phyloP scores from a whole-genome alignment of 2,113 vertebrate genomes.

The Rhynchomys soricoides region DNA sequence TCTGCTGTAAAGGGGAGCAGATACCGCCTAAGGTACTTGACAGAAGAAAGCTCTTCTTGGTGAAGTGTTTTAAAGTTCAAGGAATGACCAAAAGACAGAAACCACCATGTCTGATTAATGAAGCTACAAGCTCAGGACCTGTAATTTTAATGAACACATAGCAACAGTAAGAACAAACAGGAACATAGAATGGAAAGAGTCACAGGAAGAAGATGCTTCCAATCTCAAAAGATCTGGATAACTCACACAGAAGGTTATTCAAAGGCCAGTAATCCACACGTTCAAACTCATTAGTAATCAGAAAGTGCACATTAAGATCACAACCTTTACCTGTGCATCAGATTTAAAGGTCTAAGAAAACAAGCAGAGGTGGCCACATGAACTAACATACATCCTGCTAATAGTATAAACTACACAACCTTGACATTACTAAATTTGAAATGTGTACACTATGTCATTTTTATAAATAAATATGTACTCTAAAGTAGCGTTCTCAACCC shows the following conservation, averaged over 20 bases:
- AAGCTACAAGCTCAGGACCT: not conserved
- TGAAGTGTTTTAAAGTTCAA: not conserved
- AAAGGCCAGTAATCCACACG: not conserved
- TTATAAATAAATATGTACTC: not conserved
- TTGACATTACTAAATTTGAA: slow-evolving; percentile 32
- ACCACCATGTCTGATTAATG: not conserved
- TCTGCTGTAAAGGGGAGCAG: not conserved
- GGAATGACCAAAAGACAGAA: not conserved
- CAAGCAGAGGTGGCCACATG: not conserved
- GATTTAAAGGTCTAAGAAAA: slow-evolving; percentile 36
- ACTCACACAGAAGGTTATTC: not conserved
- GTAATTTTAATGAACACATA: slow-evolving; percentile 1
- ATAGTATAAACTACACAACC: not conserved
- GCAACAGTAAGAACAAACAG: not conserved
- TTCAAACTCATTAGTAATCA: not conserved
- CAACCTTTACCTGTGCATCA: not conserved
- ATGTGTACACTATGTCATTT: not conserved
- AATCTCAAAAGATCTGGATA: not conserved
- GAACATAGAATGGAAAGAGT: slow-evolving; percentile 29
- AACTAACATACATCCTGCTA: not conserved
- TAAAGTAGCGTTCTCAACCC: not conserved
- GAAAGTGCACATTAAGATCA: slow-evolving; percentile 7
- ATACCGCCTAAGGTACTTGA: not conserved
- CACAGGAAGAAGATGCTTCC: not conserved
- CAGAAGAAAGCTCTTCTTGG: not conserved